Conservation (phyloP, 2,888 invertebrate species). For the Glaucopsyche alexis region DNA sequence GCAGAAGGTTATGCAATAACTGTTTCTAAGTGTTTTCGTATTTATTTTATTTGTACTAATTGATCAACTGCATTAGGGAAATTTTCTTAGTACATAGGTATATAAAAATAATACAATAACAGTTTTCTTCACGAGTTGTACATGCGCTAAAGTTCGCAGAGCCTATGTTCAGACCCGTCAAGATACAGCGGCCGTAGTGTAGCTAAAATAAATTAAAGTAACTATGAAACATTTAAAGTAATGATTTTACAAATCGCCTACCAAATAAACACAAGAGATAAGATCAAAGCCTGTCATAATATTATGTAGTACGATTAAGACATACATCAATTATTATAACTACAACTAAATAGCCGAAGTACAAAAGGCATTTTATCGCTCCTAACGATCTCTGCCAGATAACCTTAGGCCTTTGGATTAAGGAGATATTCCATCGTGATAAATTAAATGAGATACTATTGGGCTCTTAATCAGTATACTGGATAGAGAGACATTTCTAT, state of each 20-base stretch:
- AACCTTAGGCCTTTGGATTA: constrained; percentile 16
- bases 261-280: neutral
- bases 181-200: no score
- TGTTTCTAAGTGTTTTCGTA: no score
- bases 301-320: constrained; percentile 17
- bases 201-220: neutral
- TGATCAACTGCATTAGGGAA: no score
- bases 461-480: neutral
- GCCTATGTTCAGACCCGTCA: no score
- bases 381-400: neutral
- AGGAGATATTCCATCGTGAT: constrained; percentile 7
- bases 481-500: neutral
- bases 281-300: constrained; percentile 11
- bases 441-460: constrained; percentile 20
- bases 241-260: neutral
- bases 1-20: no score
- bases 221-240: neutral
- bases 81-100: no score
- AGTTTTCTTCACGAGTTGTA: no score
- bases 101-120: no score
- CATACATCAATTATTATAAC: constrained; percentile 14
- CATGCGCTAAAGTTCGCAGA: no score
- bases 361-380: constrained; percentile 11
- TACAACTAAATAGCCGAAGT: constrained; percentile 14
- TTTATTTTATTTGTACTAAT: no score